phyloP scores from a whole-genome alignment of 2,888 invertebrate species.

The Hipparchia semele region DNA sequence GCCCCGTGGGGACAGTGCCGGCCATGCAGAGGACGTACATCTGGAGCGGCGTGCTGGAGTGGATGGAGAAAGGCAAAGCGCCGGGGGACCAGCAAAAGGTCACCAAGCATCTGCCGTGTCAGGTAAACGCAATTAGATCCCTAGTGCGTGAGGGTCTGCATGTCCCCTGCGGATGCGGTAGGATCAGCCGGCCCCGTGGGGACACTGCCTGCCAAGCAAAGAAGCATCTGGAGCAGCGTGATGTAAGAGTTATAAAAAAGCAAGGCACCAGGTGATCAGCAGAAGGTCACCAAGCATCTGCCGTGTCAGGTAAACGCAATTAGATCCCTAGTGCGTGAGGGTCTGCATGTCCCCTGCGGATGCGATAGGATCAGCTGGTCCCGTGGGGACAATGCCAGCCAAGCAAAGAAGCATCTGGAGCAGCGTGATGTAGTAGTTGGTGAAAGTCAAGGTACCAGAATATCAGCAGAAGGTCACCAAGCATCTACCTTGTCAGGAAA shows the following conservation, averaged over 20 bases:
- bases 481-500: constrained; percentile 81
- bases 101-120: constrained; percentile 86
- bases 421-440: constrained; percentile 95
- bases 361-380: neutral
- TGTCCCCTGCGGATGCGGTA: neutral
- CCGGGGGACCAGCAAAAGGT: constrained; percentile 90
- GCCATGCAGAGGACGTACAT: constrained; percentile 71
- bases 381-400: constrained; percentile 37
- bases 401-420: constrained; percentile 85
- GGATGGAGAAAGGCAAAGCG: constrained; percentile 95
- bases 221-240: constrained; percentile 89
- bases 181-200: constrained; percentile 20
- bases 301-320: constrained; percentile 67
- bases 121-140: constrained; percentile 50
- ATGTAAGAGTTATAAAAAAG: constrained; percentile 97
- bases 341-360: neutral
- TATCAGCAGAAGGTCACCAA: constrained; percentile 92
- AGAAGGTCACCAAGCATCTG: constrained; percentile 90
- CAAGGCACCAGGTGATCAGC: constrained; percentile 89
- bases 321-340: neutral
- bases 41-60: constrained; percentile 94
- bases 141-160: neutral
- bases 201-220: constrained; percentile 49
- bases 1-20: constrained; percentile 36
- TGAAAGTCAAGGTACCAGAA: constrained; percentile 90